Evolutionary conservation across 2,888 invertebrate species (phyloP), one percentile per base, ranked within the genome.

Genomic region (Torymus aiolomorphi): DNA sequence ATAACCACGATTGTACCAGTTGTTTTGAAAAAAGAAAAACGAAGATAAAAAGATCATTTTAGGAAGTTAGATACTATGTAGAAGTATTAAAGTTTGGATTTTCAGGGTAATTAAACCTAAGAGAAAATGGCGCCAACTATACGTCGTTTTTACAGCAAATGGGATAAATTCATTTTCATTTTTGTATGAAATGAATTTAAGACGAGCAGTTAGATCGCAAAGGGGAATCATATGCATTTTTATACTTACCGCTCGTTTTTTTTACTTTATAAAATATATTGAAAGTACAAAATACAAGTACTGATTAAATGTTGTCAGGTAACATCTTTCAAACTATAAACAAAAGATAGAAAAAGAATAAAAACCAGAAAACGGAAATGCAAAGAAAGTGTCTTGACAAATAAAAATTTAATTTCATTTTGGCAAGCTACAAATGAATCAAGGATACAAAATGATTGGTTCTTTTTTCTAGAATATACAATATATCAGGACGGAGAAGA

Each of bases 361-460:
- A 76, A 65, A 76, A 62, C 20, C 20, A 78, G 24, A 73, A 72
- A 74, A 79, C 56, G 42, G 62, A 79, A 79, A 81, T 73, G 65
- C 81, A 56, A 59, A 74, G 11, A 80, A 76, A 69, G 12, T 81
- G 56, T 81, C 76, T 79, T 81, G 78, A 74, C 67, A 76, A 81
- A 81, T 81, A 82, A 82, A 83, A 83, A 78, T 83, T 83, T 83
- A 83, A 83, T 83, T 78, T 78, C 78, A 78, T 78, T 78, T 81
- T 76, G 78, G 78, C 78, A 80, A 81, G 80, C 79, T 83, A 82
- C 83, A 83, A 80, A 80, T 78, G 71, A 83, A 77, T 80, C 57
- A 80, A 80, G 76, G 77, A 54, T 80, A 79, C 74, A 79, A 82
- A 82, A 80, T 76, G 14, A 62, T 76, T 72, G 61, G 56, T 66